Conservation (phyloP, 2,113 vertebrate genomes). For the Varanus komodoensis region DNA sequence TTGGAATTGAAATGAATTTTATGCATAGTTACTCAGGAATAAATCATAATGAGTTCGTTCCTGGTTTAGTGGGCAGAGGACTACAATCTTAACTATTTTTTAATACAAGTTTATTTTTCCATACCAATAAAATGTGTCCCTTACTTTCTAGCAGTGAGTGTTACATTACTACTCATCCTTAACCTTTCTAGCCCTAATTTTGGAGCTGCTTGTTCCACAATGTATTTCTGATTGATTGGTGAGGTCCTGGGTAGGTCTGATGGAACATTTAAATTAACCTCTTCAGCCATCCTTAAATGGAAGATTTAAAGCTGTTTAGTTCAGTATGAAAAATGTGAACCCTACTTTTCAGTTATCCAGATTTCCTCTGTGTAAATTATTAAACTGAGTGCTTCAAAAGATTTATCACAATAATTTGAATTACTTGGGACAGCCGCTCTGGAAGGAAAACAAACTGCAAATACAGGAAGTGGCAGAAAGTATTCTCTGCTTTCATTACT, state of each 20-base stretch:
- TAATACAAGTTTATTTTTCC: not conserved
- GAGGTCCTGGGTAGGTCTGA: not conserved
- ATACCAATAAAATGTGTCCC: not conserved
- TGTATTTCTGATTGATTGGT: not conserved
- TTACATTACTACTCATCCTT: not conserved
- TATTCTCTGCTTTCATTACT: not conserved
- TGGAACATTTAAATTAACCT: conserved; percentile 25
- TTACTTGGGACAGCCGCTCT: not conserved
- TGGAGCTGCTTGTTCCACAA: conserved; percentile 1
- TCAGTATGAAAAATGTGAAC: not conserved
- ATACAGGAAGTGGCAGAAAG: not conserved
- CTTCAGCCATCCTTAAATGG: not conserved
- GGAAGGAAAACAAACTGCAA: not conserved
- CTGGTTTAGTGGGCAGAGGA: not conserved
- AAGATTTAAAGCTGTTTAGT: not conserved
- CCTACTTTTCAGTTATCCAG: not conserved
- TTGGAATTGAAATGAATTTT: not conserved
- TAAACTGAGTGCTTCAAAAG: not conserved
- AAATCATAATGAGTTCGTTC: not conserved
- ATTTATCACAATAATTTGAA: conserved; percentile 9
- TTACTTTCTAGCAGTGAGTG: not conserved
- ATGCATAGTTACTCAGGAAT: not conserved
- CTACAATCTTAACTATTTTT: not conserved
- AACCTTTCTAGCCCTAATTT: not conserved
- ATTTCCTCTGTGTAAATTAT: not conserved